Evolutionary conservation across 2,797 vertebrate genomes (phyloP).

Genomic region (Poeciliopsis turneri): DNA sequence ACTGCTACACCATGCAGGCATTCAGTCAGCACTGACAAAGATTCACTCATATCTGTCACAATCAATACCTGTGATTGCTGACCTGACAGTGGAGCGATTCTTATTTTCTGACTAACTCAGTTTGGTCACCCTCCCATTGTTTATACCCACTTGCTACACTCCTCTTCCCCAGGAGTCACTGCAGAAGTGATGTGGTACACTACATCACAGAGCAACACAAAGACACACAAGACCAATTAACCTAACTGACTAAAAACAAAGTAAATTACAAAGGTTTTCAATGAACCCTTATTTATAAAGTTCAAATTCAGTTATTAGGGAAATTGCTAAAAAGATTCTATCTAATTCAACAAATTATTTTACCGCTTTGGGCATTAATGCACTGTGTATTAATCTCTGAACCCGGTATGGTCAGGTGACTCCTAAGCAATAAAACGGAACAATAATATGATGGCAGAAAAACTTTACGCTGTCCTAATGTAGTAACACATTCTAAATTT

Average conservation of each 20-base stretch:
- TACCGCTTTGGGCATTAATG: not conserved
- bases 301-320: not conserved
- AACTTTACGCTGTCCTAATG: not conserved
- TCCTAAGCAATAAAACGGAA: not conserved
- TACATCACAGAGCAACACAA: not conserved
- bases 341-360: not conserved
- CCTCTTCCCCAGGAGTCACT: not conserved
- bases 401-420: not conserved
- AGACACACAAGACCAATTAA: too few species aligned
- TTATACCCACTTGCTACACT: too few species aligned
- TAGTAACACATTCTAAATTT: not conserved
- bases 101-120: too few species aligned
- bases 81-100: too few species aligned
- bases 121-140: too few species aligned
- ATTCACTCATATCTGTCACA: too few species aligned
- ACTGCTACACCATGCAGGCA: too few species aligned
- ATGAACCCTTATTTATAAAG: not conserved
- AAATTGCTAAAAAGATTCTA: not conserved
- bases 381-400: not conserved
- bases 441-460: not conserved
- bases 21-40: too few species aligned
- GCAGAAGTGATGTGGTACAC: not conserved
- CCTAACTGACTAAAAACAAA: not conserved
- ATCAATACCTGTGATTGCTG: too few species aligned
- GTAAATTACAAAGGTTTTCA: not conserved